Conservation (phyloP, 1,140 invertebrate genomes). For the Sycophaga agraensis region DNA sequence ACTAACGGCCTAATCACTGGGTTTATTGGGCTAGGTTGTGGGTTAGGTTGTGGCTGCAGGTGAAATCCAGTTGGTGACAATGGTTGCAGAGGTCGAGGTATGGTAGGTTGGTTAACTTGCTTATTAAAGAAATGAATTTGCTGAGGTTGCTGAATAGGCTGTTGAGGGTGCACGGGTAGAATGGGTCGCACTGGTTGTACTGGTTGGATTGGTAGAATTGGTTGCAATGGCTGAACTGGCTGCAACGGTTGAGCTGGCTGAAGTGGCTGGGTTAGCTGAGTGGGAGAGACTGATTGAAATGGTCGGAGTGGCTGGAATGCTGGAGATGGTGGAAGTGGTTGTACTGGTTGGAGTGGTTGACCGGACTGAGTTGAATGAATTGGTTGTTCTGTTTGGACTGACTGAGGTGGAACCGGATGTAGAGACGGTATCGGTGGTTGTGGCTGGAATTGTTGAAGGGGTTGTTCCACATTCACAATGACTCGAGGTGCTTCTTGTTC, state of each 20-base stretch:
- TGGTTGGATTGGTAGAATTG: constrained; percentile 6
- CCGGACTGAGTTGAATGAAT: not conserved
- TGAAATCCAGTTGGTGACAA: too few relatives aligned
- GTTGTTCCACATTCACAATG: too few relatives aligned
- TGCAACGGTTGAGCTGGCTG: not conserved
- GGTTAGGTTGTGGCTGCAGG: not conserved
- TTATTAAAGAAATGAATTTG: not conserved
- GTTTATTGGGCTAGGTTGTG: not conserved
- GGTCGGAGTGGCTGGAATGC: not conserved
- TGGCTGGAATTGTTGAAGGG: constrained; percentile 13
- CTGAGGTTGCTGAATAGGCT: not conserved
- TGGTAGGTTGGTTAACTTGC: too few relatives aligned
- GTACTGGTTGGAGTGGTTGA: not conserved
- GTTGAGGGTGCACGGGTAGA: not conserved
- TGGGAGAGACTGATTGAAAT: not conserved
- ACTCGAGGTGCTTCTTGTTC: too few relatives aligned
- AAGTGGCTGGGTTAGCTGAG: not conserved
- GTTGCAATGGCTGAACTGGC: constrained; percentile 4
- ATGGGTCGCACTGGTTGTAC: not conserved
- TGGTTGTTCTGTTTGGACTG: not conserved
- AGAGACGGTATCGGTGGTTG: constrained; percentile 1
- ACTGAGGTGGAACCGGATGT: too few relatives aligned
- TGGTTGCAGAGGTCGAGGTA: too few relatives aligned
- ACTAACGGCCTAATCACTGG: not conserved
- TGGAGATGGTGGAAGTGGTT: not conserved